Base-by-base conservation (phyloP, 1,140 invertebrate genomes). In the Pogonognathellus flavescens region DNA sequence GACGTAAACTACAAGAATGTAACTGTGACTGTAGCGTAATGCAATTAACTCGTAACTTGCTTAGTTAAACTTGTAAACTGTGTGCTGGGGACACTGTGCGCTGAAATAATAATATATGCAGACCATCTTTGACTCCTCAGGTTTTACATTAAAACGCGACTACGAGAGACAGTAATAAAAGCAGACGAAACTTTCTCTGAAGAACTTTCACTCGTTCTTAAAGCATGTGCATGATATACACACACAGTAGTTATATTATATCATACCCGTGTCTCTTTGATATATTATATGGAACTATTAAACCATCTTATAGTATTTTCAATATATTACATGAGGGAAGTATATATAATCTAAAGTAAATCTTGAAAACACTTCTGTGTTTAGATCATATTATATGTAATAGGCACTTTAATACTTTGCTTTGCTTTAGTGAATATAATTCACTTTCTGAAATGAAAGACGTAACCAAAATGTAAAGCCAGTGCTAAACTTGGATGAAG, bases 41-140 rank as follows among this genome's bases (percentile, higher is more conserved):
- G 41, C 41, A 76, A 76, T 76, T 76, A 76, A 76, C 70, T 76
- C 22, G 25, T 31, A 31, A 76, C 70, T 50, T 50, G 70, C 11
- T 76, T 10, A 31, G n/a, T 50, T 76, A n/a, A 49, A 76, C 70
- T 49, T 11, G 6, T 76, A 76, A 50, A 31, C 70, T 76, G 11
- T 76, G 41, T n/a, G 14, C n/a, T 14, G 8, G 31, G 1, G 31
- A 14, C 59, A 6, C 10, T 18, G 22, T 11, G 22, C 8, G 9
- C 11, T 22, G 11, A 10, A 66, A 25, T n/a, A n/a, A n/a, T n/a
- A n/a, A n/a, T 41, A 41, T 41, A 41, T 41, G 31, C 31, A 41
- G 2, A 41, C 31, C 31, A 41, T 41, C 31, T 41, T 25, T 13
- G 20, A 25, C 20, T 22, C 59, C 20, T 22, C 59, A 60, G 20